Evolutionary conservation across 2,113 vertebrate genomes (phyloP), one percentile per base, ranked within the genome.

Genomic region (Chaetodon auriga): DNA sequence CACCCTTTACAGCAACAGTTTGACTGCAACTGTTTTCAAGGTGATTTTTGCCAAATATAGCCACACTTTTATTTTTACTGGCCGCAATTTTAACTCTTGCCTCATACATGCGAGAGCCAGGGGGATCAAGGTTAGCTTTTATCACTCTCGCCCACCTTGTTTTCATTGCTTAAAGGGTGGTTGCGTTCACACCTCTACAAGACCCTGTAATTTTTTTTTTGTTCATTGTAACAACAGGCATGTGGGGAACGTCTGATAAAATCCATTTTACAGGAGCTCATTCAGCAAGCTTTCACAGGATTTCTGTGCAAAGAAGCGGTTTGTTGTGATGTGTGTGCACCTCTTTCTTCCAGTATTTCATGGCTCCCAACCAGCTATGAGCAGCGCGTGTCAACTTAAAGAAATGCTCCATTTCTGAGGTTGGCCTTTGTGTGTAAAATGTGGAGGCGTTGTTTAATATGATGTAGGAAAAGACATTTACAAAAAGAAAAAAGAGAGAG

Each of bases 111-210:
- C 1, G 4, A 68, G 64, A 57, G 68, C 81, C 63, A 18, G 9
- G 0, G 14, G 48, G 62, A 81, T 89, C 80, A 78, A 80, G 71
- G 78, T 43, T 78, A 78, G 68, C 64, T 63, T 89, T 87, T 72
- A 81, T 90, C 25, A 45, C 58, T 68, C 36, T 74, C 66, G 13
- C 43, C 35, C 84, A 77, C 75, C 77, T 89, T 90, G 80, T 90
- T 94, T 90, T 90, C 84, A 89, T 91, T 87, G 84, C 61, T 75
- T 68, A 57, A 69, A 77, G 69, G 5, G 1, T 21, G 46, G 23
- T 55, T 78, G 74, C 68, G 57, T 62, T 68, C 62, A 83, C 71
- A 73, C 79, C 68, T 87, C 75, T 64, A 75, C 58, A 68, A 77
- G 69, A 74, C 10, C 68, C n/a, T 49, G 41, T 64, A 21, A 49